Evolutionary conservation across 2,113 vertebrate species (phyloP).

Genomic region (Neolamprologus caudopunctatus): DNA sequence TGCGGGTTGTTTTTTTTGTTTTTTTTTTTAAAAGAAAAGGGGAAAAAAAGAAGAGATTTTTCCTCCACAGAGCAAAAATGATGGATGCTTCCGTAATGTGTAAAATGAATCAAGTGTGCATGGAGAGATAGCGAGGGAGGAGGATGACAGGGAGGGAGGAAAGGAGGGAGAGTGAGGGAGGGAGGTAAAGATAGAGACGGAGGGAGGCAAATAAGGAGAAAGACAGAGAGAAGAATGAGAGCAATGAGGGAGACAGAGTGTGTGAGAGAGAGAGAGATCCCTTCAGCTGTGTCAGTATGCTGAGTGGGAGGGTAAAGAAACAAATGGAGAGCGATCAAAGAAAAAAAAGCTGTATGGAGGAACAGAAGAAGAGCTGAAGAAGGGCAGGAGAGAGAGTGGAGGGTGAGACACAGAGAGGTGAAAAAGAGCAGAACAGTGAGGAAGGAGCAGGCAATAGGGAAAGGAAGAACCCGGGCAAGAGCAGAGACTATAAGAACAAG

Average conservation of each 20-base stretch:
- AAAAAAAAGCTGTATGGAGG: conserved; percentile 1
- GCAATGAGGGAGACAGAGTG: background rate
- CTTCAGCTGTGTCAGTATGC: conserved; percentile 38
- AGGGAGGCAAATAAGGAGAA: conserved; percentile 11
- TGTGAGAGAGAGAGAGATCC: conserved; percentile 9
- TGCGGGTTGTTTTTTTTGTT: background rate
- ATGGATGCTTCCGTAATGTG: conserved; percentile 55
- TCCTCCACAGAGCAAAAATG: conserved; percentile 41
- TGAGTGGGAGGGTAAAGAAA: conserved; percentile 51
- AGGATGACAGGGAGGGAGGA: conserved; percentile 17
- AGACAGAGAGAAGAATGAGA: background rate
- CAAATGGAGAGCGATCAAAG: conserved; percentile 42
- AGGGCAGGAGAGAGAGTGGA: background rate
- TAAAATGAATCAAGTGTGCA: conserved; percentile 62
- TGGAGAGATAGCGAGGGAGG: conserved; percentile 48
- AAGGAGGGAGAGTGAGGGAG: background rate
- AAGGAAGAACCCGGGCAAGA: background rate
- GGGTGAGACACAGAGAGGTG: background rate
- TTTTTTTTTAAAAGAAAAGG: background rate
- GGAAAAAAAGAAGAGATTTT: background rate
- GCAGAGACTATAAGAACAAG: background rate
- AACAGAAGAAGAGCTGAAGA: background rate
- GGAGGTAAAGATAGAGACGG: background rate
- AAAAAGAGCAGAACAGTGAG: conserved; percentile 1
- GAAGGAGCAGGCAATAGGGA: background rate